Evolutionary conservation across 2,113 vertebrate species (phyloP), one percentile per base, ranked within the genome.

Genomic region (Falcunculus frontatus): DNA sequence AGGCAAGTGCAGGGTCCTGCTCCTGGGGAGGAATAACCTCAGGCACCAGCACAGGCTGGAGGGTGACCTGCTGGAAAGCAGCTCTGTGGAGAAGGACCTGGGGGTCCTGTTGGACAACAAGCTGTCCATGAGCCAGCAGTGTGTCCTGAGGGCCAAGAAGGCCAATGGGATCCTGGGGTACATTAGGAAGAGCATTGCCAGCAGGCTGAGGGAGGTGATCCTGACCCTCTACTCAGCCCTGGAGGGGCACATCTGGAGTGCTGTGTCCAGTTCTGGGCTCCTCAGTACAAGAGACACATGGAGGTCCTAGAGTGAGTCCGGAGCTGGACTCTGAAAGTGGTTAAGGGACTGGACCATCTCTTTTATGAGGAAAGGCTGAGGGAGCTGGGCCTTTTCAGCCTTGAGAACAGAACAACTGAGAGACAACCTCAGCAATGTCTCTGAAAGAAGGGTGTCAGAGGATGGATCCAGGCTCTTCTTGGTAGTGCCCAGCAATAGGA

Each of bases 121-220:
- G 37, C 25, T 85, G 52, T 35, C 52, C 2, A 3, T 50, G 25
- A 35, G 42, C 35, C 42, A 50, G 35, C 25, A 85, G 20, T 11
- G 46, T 64, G 30, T 11, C 42, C 70, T 41, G 35, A 8, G 6
- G 16, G 13, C 19, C 42, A 67, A 41, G 33, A 65, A 55, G 25
- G 35, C 35, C 20, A 17, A 0, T 35, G 26, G 37, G 9, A 50
- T 22, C 26, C 26, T 18, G 52, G 26, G 17, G 7, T n/a, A n/a
- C n/a, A 30, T 0, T 49, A 41, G 35, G 44, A 42, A 27, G 6
- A 59, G 14, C 44, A 22, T 32, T 57, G 62, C 52, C 50, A 1
- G 35, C 13, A 85, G 26, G 1, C 26, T 0, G 0, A 27, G 32
- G 3, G 37, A 42, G 14, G 32, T 59, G 32, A 50, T 59, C 20